These are phyloP conservation scores for Nycteola revayana DNA, from an alignment of 2,888 invertebrate species.

Conservation along the genomic window DNA sequence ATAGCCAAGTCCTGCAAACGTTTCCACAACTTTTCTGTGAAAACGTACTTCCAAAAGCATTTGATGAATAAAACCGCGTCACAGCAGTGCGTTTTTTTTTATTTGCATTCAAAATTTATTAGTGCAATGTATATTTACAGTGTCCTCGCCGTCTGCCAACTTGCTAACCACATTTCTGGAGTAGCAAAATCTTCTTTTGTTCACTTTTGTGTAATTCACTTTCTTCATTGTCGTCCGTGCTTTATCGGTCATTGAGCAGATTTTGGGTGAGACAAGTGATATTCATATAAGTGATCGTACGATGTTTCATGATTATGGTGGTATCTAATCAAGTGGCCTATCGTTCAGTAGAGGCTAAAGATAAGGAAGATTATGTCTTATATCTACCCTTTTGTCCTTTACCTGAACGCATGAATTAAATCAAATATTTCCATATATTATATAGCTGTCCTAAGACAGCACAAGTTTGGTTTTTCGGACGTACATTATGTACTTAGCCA, in stretches of 20 bases:
- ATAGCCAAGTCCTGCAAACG: constrained; percentile 60
- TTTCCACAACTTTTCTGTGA: constrained; percentile 55
- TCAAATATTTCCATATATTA: too few species aligned
- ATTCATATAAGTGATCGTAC: constrained; percentile 35
- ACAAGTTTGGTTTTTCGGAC: too few species aligned
- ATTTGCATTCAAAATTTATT: constrained; percentile 52
- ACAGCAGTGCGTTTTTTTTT: constrained; percentile 40
- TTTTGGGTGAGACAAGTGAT: constrained; percentile 17
- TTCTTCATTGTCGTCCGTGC: constrained; percentile 24
- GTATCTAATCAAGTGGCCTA: constrained; percentile 33
- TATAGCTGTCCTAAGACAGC: too few species aligned
- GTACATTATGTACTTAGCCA: too few species aligned
- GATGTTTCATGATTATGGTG: constrained; percentile 27
- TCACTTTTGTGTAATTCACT: constrained; percentile 34
- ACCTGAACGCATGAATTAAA: background rate
- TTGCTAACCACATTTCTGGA: constrained; percentile 43
- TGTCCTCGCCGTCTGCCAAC: constrained; percentile 51
- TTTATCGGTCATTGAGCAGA: constrained; percentile 38
- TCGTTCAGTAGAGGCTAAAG: constrained; percentile 15
- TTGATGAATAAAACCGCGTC: constrained; percentile 54
- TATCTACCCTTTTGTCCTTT: background rate
- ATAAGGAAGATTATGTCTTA: background rate
- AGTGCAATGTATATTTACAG: constrained; percentile 52
- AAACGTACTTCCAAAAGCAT: constrained; percentile 56
- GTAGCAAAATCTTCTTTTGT: constrained; percentile 29